phyloP scores from a whole-genome alignment of 2,113 vertebrate genomes.

The Benitochromis conjunctus region DNA sequence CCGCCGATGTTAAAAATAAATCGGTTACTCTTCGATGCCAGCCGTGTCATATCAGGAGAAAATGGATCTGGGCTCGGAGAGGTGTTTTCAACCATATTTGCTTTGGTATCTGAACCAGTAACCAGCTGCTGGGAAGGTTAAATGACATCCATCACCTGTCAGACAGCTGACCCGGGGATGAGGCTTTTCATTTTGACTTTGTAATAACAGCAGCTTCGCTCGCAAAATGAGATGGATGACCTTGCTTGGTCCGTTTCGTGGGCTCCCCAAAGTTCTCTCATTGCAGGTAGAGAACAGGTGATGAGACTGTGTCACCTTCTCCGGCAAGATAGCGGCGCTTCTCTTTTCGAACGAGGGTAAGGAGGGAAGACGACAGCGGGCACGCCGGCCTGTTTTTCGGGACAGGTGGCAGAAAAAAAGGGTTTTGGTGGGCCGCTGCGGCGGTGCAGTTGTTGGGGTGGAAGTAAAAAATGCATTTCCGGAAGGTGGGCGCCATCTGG shows the following conservation, averaged over 20 bases:
- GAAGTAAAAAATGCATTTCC: conserved; percentile 42
- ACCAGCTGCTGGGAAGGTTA: conserved; percentile 57
- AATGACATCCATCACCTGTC: conserved; percentile 67
- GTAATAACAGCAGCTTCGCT: conserved; percentile 62
- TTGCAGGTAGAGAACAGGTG: conserved; percentile 31
- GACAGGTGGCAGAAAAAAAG: neutral
- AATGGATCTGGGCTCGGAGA: conserved; percentile 6
- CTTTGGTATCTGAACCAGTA: conserved; percentile 46
- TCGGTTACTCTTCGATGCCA: conserved; percentile 31
- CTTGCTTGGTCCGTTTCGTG: conserved; percentile 15
- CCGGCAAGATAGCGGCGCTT: neutral
- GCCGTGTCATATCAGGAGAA: neutral
- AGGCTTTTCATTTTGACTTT: conserved; percentile 69
- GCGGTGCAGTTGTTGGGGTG: conserved; percentile 34
- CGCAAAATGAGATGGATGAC: conserved; percentile 67
- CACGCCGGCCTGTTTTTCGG: neutral
- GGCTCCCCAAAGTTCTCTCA: conserved; percentile 23
- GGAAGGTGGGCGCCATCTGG: conserved; percentile 61
- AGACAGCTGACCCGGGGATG: conserved; percentile 58
- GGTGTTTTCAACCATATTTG: conserved; percentile 47
- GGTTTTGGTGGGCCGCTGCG: conserved; percentile 3
- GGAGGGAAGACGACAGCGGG: neutral
- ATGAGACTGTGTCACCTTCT: conserved; percentile 38
- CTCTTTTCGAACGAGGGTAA: neutral
- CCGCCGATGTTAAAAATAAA: conserved; percentile 42